These are phyloP conservation scores for Rhogogaster chlorosoma DNA, from an alignment of 2,888 invertebrate genomes.

Conservation along the genomic window DNA sequence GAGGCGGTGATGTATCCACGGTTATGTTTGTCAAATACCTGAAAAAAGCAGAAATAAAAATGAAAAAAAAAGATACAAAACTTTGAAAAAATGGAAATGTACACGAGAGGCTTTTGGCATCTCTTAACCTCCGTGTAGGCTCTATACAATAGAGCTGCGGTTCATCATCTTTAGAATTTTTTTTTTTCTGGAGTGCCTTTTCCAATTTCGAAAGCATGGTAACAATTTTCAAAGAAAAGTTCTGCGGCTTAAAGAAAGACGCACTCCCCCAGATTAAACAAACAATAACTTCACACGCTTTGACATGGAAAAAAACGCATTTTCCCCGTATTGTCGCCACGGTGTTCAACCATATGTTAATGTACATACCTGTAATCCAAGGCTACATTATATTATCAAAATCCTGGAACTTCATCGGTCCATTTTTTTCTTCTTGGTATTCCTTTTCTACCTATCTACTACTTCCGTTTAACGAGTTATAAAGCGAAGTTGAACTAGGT, in stretches of 20 bases:
- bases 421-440: background rate
- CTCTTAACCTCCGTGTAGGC: background rate
- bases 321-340: background rate
- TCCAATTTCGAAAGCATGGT: background rate
- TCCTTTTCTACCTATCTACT: background rate
- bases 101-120: background rate
- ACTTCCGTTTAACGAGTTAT: slow-evolving; percentile 9
- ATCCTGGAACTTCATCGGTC: background rate
- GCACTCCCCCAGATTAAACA: background rate
- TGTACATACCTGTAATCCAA: background rate
- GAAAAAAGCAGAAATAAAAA: slow-evolving; percentile 59
- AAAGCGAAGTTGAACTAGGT: background rate
- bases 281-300: slow-evolving; percentile 7
- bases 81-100: background rate
- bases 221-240: background rate
- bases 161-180: background rate
- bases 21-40: slow-evolving; percentile 92
- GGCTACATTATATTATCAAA: background rate
- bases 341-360: background rate
- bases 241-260: background rate
- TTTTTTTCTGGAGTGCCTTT: background rate
- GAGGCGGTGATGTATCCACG: slow-evolving; percentile 95
- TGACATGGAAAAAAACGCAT: background rate
- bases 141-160: background rate
- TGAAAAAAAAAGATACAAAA: background rate